Percentiles rank a stretch among this genome's conserved stretches.
These are phyloP conservation scores for Rhynchonycteris naso DNA, from an alignment of 2,797 vertebrate genomes.

Conservation along the genomic window DNA sequence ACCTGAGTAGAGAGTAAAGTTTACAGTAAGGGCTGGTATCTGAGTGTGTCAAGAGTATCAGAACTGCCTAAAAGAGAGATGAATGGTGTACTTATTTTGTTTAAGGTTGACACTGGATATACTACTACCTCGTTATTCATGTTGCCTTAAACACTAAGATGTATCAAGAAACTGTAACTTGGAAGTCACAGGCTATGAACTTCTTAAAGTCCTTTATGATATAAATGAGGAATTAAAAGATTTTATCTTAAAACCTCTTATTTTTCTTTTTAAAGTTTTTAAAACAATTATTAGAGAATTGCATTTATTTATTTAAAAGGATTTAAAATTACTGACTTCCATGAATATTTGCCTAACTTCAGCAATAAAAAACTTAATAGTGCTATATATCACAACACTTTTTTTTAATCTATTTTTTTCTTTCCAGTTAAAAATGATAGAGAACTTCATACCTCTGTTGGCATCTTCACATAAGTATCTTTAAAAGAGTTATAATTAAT, in stretches of 20 bases:
- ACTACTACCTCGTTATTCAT: neutral
- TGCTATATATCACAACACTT: neutral
- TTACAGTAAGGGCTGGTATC: neutral
- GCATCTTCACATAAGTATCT: neutral
- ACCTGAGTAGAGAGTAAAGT: neutral
- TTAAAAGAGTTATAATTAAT: conserved; percentile 17
- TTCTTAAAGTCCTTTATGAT: neutral
- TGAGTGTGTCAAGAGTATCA: neutral
- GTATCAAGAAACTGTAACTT: neutral
- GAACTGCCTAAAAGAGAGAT: neutral
- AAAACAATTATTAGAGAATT: conserved; percentile 2
- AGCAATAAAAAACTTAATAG: neutral
- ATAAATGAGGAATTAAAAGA: neutral
- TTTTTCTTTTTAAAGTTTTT: conserved; percentile 4
- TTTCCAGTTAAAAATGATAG: neutral
- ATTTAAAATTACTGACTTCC: conserved; percentile 10
- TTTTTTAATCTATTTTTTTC: neutral
- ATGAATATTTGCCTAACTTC: neutral
- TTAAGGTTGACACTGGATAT: neutral
- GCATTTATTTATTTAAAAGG: neutral
- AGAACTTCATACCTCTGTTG: neutral
- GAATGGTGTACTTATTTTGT: neutral
- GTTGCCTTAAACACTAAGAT: too few species aligned
- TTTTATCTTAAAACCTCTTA: neutral
- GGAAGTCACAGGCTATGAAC: neutral